phyloP scores from a whole-genome alignment of 64 coral and sea anemone species.

The Montipora capricornis region DNA sequence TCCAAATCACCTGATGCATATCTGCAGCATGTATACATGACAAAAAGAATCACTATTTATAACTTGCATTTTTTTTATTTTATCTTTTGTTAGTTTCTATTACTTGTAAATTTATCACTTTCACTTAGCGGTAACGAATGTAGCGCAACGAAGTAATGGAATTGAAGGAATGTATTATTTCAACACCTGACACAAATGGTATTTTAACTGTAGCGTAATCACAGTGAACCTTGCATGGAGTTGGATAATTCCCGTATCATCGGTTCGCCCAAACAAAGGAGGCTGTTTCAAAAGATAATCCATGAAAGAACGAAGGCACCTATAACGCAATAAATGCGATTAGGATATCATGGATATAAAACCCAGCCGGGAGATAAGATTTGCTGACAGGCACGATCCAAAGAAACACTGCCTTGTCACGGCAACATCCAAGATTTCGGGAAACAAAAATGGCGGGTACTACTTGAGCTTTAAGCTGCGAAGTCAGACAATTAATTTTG shows the following conservation, averaged over 20 bases:
- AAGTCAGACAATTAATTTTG: background rate
- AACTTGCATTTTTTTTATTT: no score
- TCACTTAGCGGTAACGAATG: no score
- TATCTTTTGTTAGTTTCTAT: no score
- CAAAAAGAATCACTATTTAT: no score
- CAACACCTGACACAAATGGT: conserved; percentile 4
- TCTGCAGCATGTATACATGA: no score
- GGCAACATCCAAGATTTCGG: background rate
- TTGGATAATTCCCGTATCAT: conserved; percentile 41
- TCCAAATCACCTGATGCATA: no score
- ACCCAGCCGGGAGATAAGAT: background rate
- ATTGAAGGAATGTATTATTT: no score
- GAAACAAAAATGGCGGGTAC: background rate
- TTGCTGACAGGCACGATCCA: conserved; percentile 19
- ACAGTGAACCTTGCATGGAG: background rate
- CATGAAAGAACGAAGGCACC: conserved; percentile 17
- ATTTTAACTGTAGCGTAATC: background rate
- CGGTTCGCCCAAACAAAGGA: conserved; percentile 10
- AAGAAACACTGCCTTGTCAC: background rate
- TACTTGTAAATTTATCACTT: no score
- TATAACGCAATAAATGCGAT: conserved; percentile 31
- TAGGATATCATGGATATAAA: conserved; percentile 5
- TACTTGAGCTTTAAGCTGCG: background rate
- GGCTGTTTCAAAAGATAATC: conserved; percentile 21
- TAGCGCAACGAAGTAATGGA: no score